A percentile compares a stretch with the other conserved stretches of the same genome.
These are phyloP conservation scores for Xyrauchen texanus DNA, from an alignment of 2,113 vertebrate species.

Conservation along the genomic window DNA sequence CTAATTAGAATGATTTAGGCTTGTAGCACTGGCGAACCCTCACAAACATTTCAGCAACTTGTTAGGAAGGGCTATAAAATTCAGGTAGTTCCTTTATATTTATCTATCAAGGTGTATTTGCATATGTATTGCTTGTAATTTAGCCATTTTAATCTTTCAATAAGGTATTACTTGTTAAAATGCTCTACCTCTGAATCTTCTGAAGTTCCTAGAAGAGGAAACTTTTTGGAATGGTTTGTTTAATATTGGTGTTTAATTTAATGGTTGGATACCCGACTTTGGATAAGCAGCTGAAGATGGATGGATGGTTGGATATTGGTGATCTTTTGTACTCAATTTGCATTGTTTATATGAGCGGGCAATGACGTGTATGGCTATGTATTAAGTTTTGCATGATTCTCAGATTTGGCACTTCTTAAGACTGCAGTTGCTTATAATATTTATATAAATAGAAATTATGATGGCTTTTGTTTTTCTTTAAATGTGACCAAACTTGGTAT, in stretches of 20 bases:
- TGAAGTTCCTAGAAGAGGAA: too few relatives aligned
- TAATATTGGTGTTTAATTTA: too few relatives aligned
- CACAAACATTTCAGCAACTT: constrained; percentile 54
- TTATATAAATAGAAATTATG: not conserved
- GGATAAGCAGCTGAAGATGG: too few relatives aligned
- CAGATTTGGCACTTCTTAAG: not conserved
- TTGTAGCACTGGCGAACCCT: constrained; percentile 42
- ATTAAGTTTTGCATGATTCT: not conserved
- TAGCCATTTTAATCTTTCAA: not conserved
- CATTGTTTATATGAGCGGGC: not conserved
- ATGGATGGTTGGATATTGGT: not conserved
- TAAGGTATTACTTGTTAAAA: too few relatives aligned
- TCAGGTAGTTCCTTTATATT: constrained; percentile 63
- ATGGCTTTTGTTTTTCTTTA: not conserved
- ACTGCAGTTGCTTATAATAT: not conserved
- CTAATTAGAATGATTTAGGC: constrained; percentile 79
- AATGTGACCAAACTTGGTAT: not conserved
- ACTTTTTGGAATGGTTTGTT: not conserved
- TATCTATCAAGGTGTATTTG: not conserved
- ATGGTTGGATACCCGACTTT: too few relatives aligned
- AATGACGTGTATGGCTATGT: not conserved
- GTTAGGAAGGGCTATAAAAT: constrained; percentile 32
- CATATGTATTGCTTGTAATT: not conserved
- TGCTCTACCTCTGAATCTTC: too few relatives aligned
- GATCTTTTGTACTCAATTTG: not conserved